A percentile compares a stretch with the other conserved stretches of the same genome.
phyloP scores from a whole-genome alignment of 2,888 invertebrate species.

The Lypha dubia region DNA sequence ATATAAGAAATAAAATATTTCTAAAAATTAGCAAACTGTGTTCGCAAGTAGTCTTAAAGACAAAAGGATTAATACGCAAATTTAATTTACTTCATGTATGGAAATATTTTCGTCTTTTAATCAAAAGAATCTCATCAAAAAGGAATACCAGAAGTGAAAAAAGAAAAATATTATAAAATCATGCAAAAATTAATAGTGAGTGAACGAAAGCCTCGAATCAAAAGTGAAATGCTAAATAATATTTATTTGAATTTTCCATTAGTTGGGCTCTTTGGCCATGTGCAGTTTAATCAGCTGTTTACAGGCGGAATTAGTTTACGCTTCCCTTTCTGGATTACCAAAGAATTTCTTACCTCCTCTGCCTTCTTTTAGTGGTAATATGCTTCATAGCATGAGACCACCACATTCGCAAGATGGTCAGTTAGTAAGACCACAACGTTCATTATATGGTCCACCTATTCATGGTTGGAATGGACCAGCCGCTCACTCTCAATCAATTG shows the following conservation, averaged over 20 bases:
- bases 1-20: background rate
- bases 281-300: constrained; percentile 47
- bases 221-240: background rate
- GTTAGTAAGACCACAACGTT: constrained; percentile 72
- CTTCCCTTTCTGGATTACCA: constrained; percentile 57
- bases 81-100: background rate
- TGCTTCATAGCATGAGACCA: constrained; percentile 1
- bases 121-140: background rate
- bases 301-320: constrained; percentile 60
- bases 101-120: background rate
- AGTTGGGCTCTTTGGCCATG: constrained; percentile 51
- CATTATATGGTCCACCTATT: constrained; percentile 75
- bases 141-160: background rate
- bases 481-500: constrained; percentile 74
- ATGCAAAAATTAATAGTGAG: constrained; percentile 62
- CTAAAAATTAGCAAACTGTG: background rate
- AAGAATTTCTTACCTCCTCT: constrained; percentile 36
- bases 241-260: background rate
- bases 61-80: background rate
- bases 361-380: background rate
- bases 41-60: background rate
- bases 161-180: constrained; percentile 19
- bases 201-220: background rate
- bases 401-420: constrained; percentile 5
- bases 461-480: constrained; percentile 70